Evolutionary conservation across 1,140 invertebrate species (phyloP).

Genomic region (Drosophila albomicans): DNA sequence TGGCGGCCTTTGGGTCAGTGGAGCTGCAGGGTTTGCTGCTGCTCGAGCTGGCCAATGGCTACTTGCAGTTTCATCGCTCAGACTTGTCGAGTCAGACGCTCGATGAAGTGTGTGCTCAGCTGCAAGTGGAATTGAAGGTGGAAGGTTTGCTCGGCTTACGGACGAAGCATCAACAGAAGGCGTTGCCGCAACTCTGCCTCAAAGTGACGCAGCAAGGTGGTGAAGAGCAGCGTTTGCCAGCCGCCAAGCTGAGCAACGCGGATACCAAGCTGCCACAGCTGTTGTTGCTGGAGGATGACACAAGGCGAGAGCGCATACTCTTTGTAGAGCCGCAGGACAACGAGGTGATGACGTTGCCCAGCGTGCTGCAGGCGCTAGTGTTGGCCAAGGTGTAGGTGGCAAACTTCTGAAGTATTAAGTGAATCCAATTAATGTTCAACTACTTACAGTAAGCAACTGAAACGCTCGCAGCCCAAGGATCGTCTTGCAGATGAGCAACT

Average conservation of each 20-base stretch:
- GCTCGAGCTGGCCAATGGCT: slow-evolving; percentile 91
- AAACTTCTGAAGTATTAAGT: neutral
- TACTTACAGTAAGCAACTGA: slow-evolving; percentile 86
- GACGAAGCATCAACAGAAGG: slow-evolving; percentile 94
- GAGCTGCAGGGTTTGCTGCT: slow-evolving; percentile 88
- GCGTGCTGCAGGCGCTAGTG: slow-evolving; percentile 92
- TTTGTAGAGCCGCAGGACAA: slow-evolving; percentile 88
- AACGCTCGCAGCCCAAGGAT: slow-evolving; percentile 91
- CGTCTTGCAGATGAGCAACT: slow-evolving; percentile 92
- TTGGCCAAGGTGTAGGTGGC: slow-evolving; percentile 88
- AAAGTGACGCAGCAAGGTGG: slow-evolving; percentile 73
- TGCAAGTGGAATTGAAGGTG: slow-evolving; percentile 88
- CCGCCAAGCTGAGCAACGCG: slow-evolving; percentile 85
- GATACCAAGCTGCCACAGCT: slow-evolving; percentile 87
- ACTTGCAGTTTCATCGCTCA: slow-evolving; percentile 90
- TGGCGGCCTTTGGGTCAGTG: slow-evolving; percentile 81
- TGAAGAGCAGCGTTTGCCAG: slow-evolving; percentile 69
- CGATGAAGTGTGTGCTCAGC: slow-evolving; percentile 86
- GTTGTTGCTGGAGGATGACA: slow-evolving; percentile 92
- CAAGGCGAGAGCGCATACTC: slow-evolving; percentile 91
- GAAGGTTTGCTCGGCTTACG: slow-evolving; percentile 93
- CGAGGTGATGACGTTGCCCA: slow-evolving; percentile 87
- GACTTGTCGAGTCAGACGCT: slow-evolving; percentile 89
- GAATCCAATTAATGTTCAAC: slow-evolving; percentile 64
- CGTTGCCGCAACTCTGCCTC: slow-evolving; percentile 92